Percentiles rank a stretch among this genome's conserved stretches.
These are phyloP conservation scores for Meleagris gallopavo DNA, from an alignment of 2,113 vertebrate genomes.

Conservation along the genomic window DNA sequence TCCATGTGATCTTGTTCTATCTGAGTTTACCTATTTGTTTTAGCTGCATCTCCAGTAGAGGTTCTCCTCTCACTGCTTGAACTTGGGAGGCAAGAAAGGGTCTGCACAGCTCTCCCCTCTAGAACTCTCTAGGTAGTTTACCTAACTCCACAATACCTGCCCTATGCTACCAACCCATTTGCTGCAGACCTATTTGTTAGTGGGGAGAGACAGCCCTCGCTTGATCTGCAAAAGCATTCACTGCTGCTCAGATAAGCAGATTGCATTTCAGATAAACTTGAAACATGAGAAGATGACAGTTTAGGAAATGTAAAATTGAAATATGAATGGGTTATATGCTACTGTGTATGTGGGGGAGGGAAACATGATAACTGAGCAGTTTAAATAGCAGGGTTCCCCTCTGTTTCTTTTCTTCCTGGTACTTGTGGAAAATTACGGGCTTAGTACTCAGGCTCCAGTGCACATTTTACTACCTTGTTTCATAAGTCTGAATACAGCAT, in stretches of 20 bases:
- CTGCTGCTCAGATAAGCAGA: constrained; percentile 47
- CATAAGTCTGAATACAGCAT: constrained; percentile 69
- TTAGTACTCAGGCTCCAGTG: constrained; percentile 64
- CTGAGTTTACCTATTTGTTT: background rate
- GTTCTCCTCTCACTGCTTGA: background rate
- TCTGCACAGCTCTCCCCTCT: background rate
- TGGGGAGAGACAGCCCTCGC: background rate
- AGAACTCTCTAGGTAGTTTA: background rate
- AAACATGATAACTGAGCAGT: constrained; percentile 56
- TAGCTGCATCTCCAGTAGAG: background rate
- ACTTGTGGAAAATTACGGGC: constrained; percentile 70
- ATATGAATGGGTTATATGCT: constrained; percentile 65
- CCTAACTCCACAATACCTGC: background rate
- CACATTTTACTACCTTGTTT: constrained; percentile 75
- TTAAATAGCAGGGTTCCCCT: constrained; percentile 69
- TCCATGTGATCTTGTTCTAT: background rate
- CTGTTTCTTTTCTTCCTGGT: constrained; percentile 58
- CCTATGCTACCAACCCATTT: background rate
- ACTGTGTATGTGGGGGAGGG: constrained; percentile 36
- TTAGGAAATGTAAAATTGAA: constrained; percentile 62
- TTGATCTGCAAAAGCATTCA: background rate
- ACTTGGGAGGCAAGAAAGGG: background rate
- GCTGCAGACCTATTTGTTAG: background rate
- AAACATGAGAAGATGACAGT: constrained; percentile 60
- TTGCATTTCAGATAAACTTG: constrained; percentile 65